Base-by-base conservation (phyloP, 2,797 vertebrate species). In the Silurus lanzhouensis region DNA sequence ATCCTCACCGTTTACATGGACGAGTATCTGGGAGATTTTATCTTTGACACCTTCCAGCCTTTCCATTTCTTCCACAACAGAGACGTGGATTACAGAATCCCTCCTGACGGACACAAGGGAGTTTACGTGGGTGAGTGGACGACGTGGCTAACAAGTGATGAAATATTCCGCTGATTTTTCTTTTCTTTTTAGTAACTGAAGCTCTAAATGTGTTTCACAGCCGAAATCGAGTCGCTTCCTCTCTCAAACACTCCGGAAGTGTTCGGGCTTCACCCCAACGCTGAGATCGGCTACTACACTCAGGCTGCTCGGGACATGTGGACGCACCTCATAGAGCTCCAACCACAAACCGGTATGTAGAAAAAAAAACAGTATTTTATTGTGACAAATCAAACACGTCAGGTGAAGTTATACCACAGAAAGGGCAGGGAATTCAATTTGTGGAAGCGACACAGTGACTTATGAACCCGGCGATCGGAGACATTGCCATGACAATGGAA, bases 1-100 rank as follows among this genome's bases (percentile, higher is more conserved):
- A 96, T 99, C 92, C 96, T 99, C 63, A 96, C 92, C 0, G 91
- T 94, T 84, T 99, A 99, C 91, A 98, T 99, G 97, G 95, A 99
- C 0, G 98, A 99, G 89, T 99, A 98, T 91, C 89, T 99, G 0
- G 98, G 98, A 7, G 98, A 99, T 90, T 99, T 99, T 91, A 92
- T 99, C 52, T 99, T 99, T 38, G 97, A 97, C 91, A 96, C 95
- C 0, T 98, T 97, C 88, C 96, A 96, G 75, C 90, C 89, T 0
- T 99, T 99, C 81, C 95, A 97, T 89, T 99, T 99, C 87, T 99
- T 97, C 89, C 89, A 84, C 72, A 96, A 95, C 0, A 92, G 95
- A n/a, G 95, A 96, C 0, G 94, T 97, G 5, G 94, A 96, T 92
- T 99, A 99, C 71, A 97, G 90, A 90, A 96, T 99, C 88, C 98